phyloP scores from a whole-genome alignment of 2,113 vertebrate species.

The Todiramphus saurophagus region DNA sequence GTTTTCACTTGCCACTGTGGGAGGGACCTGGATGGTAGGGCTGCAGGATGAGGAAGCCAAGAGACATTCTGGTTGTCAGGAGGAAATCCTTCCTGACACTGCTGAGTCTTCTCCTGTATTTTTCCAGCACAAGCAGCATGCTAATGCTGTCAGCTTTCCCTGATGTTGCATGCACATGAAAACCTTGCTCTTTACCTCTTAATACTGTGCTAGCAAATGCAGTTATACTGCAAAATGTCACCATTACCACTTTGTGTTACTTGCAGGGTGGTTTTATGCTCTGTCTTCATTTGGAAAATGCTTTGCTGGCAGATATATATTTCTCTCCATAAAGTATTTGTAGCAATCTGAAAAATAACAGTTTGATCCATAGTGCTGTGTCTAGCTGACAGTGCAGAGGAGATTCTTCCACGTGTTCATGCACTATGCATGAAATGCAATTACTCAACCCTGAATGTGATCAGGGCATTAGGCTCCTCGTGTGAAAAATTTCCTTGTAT shows the following conservation, averaged over 20 bases:
- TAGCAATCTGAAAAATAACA: constrained; percentile 38
- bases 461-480: not conserved
- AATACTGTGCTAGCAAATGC: not conserved
- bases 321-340: constrained; percentile 33
- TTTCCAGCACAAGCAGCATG: not conserved
- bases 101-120: not conserved
- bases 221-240: constrained; percentile 40
- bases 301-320: constrained; percentile 55
- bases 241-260: constrained; percentile 8
- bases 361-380: constrained; percentile 9
- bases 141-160: not conserved
- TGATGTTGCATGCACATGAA: not conserved
- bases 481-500: constrained; percentile 9
- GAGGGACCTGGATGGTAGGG: rapidly evolving
- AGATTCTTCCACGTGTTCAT: constrained; percentile 1
- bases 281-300: constrained; percentile 60
- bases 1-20: not conserved
- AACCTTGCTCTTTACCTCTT: not conserved
- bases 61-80: not conserved
- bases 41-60: not conserved
- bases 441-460: not conserved
- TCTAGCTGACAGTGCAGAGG: constrained; percentile 43
- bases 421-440: constrained; percentile 44
- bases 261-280: constrained; percentile 38
- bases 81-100: not conserved